phyloP scores from a whole-genome alignment of 2,797 vertebrate species.

The Capromys pilorides region DNA sequence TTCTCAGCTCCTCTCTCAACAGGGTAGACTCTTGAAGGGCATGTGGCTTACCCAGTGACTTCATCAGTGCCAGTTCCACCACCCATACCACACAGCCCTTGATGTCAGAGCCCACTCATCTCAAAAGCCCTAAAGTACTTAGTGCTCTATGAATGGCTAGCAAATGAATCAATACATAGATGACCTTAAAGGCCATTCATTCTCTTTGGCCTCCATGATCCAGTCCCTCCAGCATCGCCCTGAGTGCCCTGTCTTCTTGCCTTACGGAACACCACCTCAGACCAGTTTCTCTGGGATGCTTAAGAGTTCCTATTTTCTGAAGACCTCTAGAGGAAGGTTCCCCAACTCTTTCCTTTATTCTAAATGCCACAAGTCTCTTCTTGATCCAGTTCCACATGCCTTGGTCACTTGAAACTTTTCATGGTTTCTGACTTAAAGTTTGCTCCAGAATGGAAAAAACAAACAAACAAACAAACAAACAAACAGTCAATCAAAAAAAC shows the following conservation, averaged over 20 bases:
- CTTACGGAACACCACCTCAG: not conserved
- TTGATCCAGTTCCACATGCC: not conserved
- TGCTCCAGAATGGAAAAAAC: not conserved
- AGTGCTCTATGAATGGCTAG: not conserved
- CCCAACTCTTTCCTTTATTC: not conserved
- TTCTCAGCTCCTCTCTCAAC: not conserved
- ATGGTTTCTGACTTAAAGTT: not conserved
- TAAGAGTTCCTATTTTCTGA: not conserved
- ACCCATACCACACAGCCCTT: accelerated
- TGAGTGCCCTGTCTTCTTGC: not conserved
- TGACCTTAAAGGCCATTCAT: not conserved
- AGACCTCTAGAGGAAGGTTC: not conserved
- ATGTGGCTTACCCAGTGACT: not conserved
- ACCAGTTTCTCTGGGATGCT: not conserved
- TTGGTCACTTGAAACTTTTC: not conserved
- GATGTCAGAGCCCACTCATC: not conserved
- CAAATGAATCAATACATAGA: not conserved
- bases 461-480: no score
- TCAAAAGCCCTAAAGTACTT: not conserved
- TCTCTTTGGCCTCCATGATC: not conserved
- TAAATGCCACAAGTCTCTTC: not conserved
- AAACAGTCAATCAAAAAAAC: no score
- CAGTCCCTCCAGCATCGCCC: not conserved
- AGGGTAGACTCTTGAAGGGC: not conserved
- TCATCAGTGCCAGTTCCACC: not conserved